A percentile compares a stretch with the other conserved stretches of the same genome.
phyloP scores from a whole-genome alignment of 2,113 vertebrate genomes.

The Morone saxatilis region DNA sequence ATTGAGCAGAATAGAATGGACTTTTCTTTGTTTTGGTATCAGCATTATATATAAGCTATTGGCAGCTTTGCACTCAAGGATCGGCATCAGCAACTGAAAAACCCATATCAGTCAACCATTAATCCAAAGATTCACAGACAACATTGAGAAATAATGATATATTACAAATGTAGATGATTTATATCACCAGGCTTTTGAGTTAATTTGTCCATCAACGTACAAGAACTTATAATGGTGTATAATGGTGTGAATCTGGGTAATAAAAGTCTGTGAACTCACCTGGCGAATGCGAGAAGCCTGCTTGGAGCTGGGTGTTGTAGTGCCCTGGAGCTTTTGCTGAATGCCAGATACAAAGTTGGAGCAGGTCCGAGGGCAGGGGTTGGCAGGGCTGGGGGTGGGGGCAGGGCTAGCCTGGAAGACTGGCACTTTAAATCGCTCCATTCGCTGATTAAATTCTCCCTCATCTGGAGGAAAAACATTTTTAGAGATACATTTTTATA shows the following conservation, averaged over 20 bases:
- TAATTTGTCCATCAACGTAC: background rate
- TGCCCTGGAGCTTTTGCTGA: slow-evolving; percentile 79
- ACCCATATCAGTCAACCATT: too few species aligned
- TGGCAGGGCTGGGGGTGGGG: background rate
- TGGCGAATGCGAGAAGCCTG: slow-evolving; percentile 78
- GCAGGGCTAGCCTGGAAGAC: slow-evolving; percentile 32
- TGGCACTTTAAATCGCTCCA: slow-evolving; percentile 75
- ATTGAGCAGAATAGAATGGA: too few species aligned
- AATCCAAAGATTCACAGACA: background rate
- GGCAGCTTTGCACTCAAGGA: too few species aligned
- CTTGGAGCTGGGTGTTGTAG: slow-evolving; percentile 76
- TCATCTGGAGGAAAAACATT: slow-evolving; percentile 59
- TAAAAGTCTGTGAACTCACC: slow-evolving; percentile 58
- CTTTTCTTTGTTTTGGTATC: too few species aligned
- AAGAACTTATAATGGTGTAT: background rate
- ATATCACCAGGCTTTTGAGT: background rate
- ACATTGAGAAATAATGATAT: background rate
- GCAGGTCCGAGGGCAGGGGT: slow-evolving; percentile 27
- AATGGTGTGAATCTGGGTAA: background rate
- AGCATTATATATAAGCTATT: too few species aligned
- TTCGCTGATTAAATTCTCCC: slow-evolving; percentile 76
- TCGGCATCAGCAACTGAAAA: too few species aligned
- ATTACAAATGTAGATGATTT: background rate
- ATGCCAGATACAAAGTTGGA: slow-evolving; percentile 77
- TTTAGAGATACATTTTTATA: background rate